Conservation (phyloP, 2,797 vertebrate genomes). For the Anabas testudineus region DNA sequence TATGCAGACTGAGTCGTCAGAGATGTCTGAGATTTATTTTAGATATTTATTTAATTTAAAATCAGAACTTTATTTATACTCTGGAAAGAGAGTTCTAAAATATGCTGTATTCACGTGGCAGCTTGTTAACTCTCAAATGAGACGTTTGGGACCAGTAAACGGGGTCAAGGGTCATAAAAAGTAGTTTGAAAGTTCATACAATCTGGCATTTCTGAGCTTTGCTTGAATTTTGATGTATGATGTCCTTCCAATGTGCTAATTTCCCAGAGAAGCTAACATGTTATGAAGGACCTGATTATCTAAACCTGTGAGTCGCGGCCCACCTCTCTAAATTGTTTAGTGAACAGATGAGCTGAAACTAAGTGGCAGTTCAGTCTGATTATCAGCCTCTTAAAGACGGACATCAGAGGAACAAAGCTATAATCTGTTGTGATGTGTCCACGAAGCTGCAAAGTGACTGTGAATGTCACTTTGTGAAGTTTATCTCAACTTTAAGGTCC, state of each 20-base stretch:
- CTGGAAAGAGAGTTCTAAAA: slow-evolving; percentile 14
- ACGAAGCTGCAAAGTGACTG: slow-evolving; percentile 6
- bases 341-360: slow-evolving; percentile 2
- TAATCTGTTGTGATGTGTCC: not conserved
- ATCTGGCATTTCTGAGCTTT: not conserved
- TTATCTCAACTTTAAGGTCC: slow-evolving; percentile 35
- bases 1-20: not conserved
- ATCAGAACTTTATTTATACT: not conserved
- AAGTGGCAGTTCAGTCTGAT: slow-evolving; percentile 10
- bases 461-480: slow-evolving; percentile 45
- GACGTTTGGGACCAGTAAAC: slow-evolving; percentile 2
- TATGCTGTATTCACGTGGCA: not conserved
- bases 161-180: not conserved
- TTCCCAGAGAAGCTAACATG: slow-evolving; percentile 29
- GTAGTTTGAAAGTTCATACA: not conserved
- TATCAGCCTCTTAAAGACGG: slow-evolving; percentile 13
- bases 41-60: not conserved
- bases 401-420: slow-evolving; percentile 12
- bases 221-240: slow-evolving; percentile 19
- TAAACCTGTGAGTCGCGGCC: slow-evolving; percentile 12
- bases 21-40: not conserved
- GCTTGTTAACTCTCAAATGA: slow-evolving; percentile 2
- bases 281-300: too few species aligned
- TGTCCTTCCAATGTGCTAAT: slow-evolving; percentile 12
- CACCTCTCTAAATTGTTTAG: slow-evolving; percentile 2